Conservation (phyloP, 2,797 vertebrate species). For the Ctenopoma multispine region DNA sequence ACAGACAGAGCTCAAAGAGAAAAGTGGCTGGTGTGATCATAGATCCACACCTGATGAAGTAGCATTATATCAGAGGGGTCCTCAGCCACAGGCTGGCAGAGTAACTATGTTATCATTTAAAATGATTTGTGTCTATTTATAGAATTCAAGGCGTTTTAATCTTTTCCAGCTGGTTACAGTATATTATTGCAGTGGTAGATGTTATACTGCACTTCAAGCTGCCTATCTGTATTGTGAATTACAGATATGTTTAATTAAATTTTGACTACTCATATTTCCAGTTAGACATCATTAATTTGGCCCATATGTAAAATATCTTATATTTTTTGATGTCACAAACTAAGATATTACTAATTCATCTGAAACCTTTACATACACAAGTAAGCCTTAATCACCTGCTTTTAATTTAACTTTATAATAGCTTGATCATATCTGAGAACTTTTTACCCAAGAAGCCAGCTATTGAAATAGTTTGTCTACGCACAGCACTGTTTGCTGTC, state of each 20-base stretch:
- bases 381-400: constrained; percentile 25
- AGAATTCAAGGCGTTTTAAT: neutral
- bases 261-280: too few species aligned
- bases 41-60: constrained; percentile 36
- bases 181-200: constrained; percentile 15
- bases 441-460: constrained; percentile 36
- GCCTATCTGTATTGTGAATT: too few species aligned
- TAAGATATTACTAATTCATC: too few species aligned
- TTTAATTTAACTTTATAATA: constrained; percentile 52
- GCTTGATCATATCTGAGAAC: constrained; percentile 48
- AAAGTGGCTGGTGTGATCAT: constrained; percentile 29
- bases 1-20: constrained; percentile 36
- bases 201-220: constrained; percentile 19
- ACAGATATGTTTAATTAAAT: too few species aligned
- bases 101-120: constrained; percentile 33
- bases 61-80: constrained; percentile 33
- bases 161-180: constrained; percentile 13
- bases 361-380: neutral
- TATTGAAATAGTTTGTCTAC: constrained; percentile 39
- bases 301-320: too few species aligned
- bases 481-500: constrained; percentile 40
- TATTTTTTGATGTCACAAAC: too few species aligned
- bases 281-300: too few species aligned
- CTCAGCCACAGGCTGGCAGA: constrained; percentile 21
- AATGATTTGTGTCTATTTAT: constrained; percentile 32